Evolutionary conservation across 2,113 vertebrate species (phyloP).

Genomic region (Pterocles burchelli): DNA sequence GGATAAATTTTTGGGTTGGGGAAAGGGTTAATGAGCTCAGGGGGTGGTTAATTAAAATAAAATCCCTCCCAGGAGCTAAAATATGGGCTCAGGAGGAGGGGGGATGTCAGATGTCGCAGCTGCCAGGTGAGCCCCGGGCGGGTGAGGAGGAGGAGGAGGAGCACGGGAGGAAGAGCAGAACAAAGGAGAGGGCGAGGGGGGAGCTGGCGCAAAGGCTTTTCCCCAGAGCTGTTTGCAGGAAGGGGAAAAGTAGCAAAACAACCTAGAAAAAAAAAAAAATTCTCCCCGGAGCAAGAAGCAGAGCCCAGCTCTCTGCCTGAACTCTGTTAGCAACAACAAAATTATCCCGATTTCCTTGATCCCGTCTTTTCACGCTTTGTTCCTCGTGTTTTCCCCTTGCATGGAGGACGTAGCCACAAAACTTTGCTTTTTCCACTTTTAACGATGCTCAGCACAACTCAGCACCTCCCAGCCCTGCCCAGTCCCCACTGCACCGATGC

Average conservation of each 20-base stretch:
- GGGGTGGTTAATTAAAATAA: background rate
- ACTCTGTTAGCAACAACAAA: background rate
- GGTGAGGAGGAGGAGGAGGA: background rate
- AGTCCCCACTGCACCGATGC: too few species aligned
- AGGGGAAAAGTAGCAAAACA: too few species aligned
- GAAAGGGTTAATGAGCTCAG: background rate
- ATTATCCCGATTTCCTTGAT: rapidly evolving
- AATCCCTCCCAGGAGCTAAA: background rate
- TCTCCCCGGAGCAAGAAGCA: background rate
- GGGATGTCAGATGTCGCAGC: rapidly evolving
- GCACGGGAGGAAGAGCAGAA: background rate
- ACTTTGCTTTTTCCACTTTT: too few species aligned
- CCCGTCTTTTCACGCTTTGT: too few species aligned
- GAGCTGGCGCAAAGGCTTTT: background rate
- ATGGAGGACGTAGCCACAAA: too few species aligned
- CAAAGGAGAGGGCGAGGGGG: background rate
- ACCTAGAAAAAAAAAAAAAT: too few species aligned
- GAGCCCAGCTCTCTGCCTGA: background rate
- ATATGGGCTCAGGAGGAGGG: background rate
- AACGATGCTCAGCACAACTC: too few species aligned
- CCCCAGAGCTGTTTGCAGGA: background rate
- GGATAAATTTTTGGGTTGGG: background rate
- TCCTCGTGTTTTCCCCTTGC: too few species aligned
- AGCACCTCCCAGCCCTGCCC: too few species aligned
- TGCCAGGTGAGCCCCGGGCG: background rate